Percentiles rank a stretch among this genome's conserved stretches.
phyloP scores from a whole-genome alignment of 2,888 invertebrate species.

The Tetranychus piercei region DNA sequence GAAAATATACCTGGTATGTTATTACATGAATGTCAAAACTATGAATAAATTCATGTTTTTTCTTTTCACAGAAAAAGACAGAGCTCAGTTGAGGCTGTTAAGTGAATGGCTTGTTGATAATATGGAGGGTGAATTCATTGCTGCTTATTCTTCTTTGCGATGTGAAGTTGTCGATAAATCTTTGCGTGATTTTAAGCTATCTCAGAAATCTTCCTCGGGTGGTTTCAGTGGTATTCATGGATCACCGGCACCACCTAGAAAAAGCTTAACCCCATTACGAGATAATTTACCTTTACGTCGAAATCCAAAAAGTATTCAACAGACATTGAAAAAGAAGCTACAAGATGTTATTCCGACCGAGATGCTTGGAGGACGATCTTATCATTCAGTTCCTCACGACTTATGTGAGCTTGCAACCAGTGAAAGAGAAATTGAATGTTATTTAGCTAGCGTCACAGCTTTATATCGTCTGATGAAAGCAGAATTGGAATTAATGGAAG shows the following conservation, averaged over 20 bases:
- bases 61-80: slow-evolving; percentile 37
- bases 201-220: slow-evolving; percentile 32
- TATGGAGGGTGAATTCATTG: slow-evolving; percentile 50
- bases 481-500: slow-evolving; percentile 54
- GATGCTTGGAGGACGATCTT: slow-evolving; percentile 8
- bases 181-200: slow-evolving; percentile 33
- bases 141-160: slow-evolving; percentile 39
- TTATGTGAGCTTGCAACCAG: slow-evolving; percentile 42
- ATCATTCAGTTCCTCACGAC: slow-evolving; percentile 30
- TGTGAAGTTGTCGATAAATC: slow-evolving; percentile 32
- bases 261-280: slow-evolving; percentile 32
- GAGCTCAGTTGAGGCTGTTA: slow-evolving; percentile 54
- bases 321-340: slow-evolving; percentile 34
- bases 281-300: slow-evolving; percentile 51
- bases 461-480: slow-evolving; percentile 67
- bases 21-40: neutral
- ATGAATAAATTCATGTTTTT: neutral
- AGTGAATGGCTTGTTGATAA: slow-evolving; percentile 68
- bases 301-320: slow-evolving; percentile 61
- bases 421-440: slow-evolving; percentile 65
- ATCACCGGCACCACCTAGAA: slow-evolving; percentile 31
- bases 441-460: slow-evolving; percentile 59
- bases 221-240: slow-evolving; percentile 29
- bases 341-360: slow-evolving; percentile 19
- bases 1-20: slow-evolving; percentile 5